Base-by-base conservation (phyloP, 2,797 vertebrate species). In the Triplophysa yarkandensis region DNA sequence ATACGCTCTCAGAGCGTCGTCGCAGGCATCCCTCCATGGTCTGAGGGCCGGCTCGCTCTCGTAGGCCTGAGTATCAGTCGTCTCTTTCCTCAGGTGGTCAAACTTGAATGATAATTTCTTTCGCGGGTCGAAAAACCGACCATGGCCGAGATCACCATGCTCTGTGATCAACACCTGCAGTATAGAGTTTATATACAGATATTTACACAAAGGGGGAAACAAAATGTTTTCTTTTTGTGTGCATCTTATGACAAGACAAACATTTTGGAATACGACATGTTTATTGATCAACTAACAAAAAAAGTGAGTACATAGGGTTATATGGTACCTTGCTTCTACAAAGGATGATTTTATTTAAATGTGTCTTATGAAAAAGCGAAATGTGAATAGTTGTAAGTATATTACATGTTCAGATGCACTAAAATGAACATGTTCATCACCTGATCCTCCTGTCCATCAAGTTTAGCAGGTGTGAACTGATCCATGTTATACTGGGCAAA, bases 401-500 rank as follows among this genome's bases (percentile, higher is more conserved):
- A 11, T 39, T 48, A 17, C 16, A 17, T 46, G 5, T 46, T 44
- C n/a, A 4, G 17, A 17, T 44, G 16, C 44, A 46, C 28, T 8
- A 60, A 54, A 19, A 68, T n/a, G 2, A 14, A 36, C n/a, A n/a
- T 65, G 61, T 72, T 70, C 19, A 86, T 87, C 83, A 91, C 97
- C 94, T 93, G 93, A 79, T 97, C 95, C 34, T 98, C 95, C 68
- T 92, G 94, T 55, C 94, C 95, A 73, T 96, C 94, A 86, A 97
- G 90, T 90, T 93, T 97, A 87, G 93, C 94, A 0, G 92, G 92
- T 3, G 92, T 95, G 87, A 98, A 98, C 89, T 98, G 96, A 87
- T 98, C 96, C 95, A 97, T 98, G 87, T 98, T 98, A 85, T 98
- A 98, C 84, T 97, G 96, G 81, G 95, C 95, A 90, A 98, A 98